Conservation (phyloP, 2,113 vertebrate genomes). For the Papio anubis region DNA sequence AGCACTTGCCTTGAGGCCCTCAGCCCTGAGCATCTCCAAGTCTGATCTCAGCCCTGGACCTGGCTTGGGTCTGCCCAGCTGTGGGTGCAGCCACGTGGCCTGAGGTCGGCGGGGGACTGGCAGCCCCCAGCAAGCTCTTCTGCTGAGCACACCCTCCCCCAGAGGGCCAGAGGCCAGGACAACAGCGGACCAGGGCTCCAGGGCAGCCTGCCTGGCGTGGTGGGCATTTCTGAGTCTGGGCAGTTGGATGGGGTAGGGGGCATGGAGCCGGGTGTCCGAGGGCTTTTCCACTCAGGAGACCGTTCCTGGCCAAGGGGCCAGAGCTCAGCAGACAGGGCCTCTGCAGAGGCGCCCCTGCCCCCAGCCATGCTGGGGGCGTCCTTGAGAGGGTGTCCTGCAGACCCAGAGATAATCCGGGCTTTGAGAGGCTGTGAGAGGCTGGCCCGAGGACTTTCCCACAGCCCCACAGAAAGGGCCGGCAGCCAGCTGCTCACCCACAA, state of each 20-base stretch:
- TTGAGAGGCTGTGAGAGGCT: slow-evolving; percentile 85
- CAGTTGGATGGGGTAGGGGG: not conserved
- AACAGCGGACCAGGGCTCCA: not conserved
- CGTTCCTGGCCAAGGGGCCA: not conserved
- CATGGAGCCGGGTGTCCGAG: accelerated
- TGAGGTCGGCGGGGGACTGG: not conserved
- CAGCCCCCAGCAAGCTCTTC: not conserved
- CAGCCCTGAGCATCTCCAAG: not conserved
- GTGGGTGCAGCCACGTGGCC: not conserved
- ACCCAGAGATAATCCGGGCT: slow-evolving; percentile 83
- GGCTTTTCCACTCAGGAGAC: not conserved
- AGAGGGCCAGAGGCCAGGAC: not conserved
- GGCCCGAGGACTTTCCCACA: slow-evolving; percentile 87
- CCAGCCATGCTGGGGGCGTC: slow-evolving; percentile 25
- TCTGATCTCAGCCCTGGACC: not conserved
- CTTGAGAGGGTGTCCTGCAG: slow-evolving; percentile 77
- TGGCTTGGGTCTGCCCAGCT: not conserved
- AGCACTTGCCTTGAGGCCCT: accelerated
- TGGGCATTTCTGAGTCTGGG: not conserved
- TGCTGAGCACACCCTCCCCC: no score
- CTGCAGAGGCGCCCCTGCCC: not conserved
- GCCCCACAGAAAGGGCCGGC: slow-evolving; percentile 85
- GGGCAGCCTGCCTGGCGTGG: not conserved
- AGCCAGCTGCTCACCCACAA: slow-evolving; percentile 86
- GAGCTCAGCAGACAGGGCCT: not conserved